Conservation (phyloP, 1,140 invertebrate species). For the Theocolax elegans region DNA sequence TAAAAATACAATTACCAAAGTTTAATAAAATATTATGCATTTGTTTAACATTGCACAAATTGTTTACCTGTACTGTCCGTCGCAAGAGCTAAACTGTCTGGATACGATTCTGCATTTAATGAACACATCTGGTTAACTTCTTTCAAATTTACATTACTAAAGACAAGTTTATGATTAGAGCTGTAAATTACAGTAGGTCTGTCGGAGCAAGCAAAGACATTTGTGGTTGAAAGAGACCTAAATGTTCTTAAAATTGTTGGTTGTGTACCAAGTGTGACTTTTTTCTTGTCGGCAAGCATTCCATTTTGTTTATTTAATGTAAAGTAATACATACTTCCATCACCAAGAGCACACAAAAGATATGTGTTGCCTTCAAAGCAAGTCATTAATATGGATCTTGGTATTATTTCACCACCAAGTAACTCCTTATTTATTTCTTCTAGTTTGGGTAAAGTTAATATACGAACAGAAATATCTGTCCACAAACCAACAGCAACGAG, state of each 20-base stretch:
- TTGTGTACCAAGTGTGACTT: constrained; percentile 95
- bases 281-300: constrained; percentile 83
- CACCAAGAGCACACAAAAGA: constrained; percentile 91
- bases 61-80: constrained; percentile 80
- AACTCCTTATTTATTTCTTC: constrained; percentile 86
- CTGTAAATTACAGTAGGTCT: constrained; percentile 98
- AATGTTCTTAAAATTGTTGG: constrained; percentile 95
- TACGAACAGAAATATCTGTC: constrained; percentile 95
- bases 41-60: neutral
- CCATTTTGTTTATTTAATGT: constrained; percentile 80
- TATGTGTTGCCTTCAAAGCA: constrained; percentile 94
- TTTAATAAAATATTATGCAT: neutral
- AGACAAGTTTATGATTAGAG: constrained; percentile 98
- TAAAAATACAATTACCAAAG: neutral
- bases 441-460: constrained; percentile 83
- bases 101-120: constrained; percentile 92
- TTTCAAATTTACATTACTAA: constrained; percentile 98
- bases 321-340: constrained; percentile 98
- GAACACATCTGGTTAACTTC: constrained; percentile 99
- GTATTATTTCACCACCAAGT: constrained; percentile 94
- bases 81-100: constrained; percentile 93
- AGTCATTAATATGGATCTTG: constrained; percentile 93
- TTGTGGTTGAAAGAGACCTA: constrained; percentile 90
- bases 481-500: constrained; percentile 94
- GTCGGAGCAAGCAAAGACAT: constrained; percentile 99